Conservation (phyloP, 2,797 vertebrate genomes). For the Crypturellus tataupa region DNA sequence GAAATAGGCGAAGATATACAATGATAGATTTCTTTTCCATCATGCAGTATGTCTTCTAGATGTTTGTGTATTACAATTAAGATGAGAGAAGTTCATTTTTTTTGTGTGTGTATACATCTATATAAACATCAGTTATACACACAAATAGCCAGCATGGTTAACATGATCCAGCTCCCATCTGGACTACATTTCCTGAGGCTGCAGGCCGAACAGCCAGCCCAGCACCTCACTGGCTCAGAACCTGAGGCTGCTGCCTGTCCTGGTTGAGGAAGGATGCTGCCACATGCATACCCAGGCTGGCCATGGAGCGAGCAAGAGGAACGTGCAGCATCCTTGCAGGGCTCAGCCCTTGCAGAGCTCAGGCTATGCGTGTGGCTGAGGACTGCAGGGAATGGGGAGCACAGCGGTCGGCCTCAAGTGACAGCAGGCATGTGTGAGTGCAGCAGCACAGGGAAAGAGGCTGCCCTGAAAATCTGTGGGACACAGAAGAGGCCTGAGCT, state of each 20-base stretch:
- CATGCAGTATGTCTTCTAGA: background rate
- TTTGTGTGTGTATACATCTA: background rate
- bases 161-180: constrained; percentile 46
- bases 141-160: background rate
- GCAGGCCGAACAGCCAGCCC: constrained; percentile 18
- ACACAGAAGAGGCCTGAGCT: background rate
- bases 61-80: constrained; percentile 13
- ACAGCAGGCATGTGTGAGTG: background rate
- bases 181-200: constrained; percentile 51
- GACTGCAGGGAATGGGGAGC: background rate
- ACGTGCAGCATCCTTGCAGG: background rate
- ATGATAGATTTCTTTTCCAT: background rate
- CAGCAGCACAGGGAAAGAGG: background rate
- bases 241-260: background rate
- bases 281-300: background rate
- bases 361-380: background rate
- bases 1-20: background rate
- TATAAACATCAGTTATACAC: background rate
- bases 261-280: background rate
- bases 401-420: background rate
- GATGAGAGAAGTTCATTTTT: constrained; percentile 10
- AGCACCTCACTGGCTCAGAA: constrained; percentile 14
- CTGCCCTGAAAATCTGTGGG: too few species aligned
- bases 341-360: background rate
- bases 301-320: background rate